These are phyloP conservation scores for Parauchenoglanis ngamensis DNA, from an alignment of 2,797 vertebrate species.

Conservation along the genomic window DNA sequence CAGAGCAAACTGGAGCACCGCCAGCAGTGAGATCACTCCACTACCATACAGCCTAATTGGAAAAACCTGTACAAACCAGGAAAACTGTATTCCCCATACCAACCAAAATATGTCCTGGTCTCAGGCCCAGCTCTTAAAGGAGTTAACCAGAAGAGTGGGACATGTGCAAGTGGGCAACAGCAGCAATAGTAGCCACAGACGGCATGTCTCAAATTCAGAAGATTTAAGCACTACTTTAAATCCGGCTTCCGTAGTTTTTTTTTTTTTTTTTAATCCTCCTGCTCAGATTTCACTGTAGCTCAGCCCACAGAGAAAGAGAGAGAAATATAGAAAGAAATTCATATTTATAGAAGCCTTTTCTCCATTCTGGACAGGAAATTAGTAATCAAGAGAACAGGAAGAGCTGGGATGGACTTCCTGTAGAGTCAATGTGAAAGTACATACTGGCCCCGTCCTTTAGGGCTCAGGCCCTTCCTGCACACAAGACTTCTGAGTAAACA, in stretches of 20 bases:
- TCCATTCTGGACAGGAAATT: slow-evolving; percentile 78
- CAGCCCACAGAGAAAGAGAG: background rate
- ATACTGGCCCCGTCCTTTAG: slow-evolving; percentile 61
- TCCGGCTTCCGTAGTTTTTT: background rate
- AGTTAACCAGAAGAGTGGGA: slow-evolving; percentile 23
- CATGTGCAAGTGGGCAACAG: slow-evolving; percentile 8
- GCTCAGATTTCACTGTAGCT: slow-evolving; percentile 29
- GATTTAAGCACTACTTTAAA: slow-evolving; percentile 28
- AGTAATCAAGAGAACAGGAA: slow-evolving; percentile 82
- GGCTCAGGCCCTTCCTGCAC: slow-evolving; percentile 48
- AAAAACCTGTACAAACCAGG: slow-evolving; percentile 78
- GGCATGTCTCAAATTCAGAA: slow-evolving; percentile 21
- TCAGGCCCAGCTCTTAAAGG: slow-evolving; percentile 43
- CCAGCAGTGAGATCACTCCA: slow-evolving; percentile 87
- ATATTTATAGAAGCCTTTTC: slow-evolving; percentile 64
- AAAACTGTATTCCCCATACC: slow-evolving; percentile 44
- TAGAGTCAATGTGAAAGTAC: slow-evolving; percentile 71
- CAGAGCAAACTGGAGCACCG: slow-evolving; percentile 78
- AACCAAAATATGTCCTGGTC: slow-evolving; percentile 42
- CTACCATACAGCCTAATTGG: slow-evolving; percentile 81
- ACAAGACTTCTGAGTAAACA: slow-evolving; percentile 52
- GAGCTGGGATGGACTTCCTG: slow-evolving; percentile 78
- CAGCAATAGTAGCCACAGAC: slow-evolving; percentile 25
- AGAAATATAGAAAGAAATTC: slow-evolving; percentile 15
- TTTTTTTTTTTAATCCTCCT: background rate